Conservation (phyloP, 2,113 vertebrate species). For the Festucalex cinctus region DNA sequence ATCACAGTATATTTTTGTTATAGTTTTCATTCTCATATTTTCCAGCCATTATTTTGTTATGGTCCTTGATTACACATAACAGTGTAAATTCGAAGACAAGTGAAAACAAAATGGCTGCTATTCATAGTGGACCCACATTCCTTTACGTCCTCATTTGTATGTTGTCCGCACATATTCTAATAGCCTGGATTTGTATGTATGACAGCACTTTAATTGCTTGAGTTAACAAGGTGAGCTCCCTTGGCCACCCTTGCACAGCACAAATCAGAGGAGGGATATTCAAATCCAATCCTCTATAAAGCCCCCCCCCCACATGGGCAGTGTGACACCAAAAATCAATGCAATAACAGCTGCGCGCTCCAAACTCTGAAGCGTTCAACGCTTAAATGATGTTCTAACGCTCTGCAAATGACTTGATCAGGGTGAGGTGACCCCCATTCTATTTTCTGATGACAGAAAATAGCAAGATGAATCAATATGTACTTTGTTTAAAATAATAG, state of each 20-base stretch:
- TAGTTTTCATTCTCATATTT: not conserved
- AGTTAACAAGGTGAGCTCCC: conserved; percentile 72
- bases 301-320: conserved; percentile 59
- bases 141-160: conserved; percentile 54
- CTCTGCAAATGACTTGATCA: conserved; percentile 51
- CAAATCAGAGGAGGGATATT: conserved; percentile 60
- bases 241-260: conserved; percentile 50
- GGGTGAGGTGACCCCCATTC: conserved; percentile 53
- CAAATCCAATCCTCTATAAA: conserved; percentile 60
- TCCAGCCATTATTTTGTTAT: too few species aligned
- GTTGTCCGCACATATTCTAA: conserved; percentile 47
- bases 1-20: not conserved
- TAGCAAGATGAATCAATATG: not conserved
- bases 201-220: conserved; percentile 72
- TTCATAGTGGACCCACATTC: not conserved
- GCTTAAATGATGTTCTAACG: conserved; percentile 60
- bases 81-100: not conserved
- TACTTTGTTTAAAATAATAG: not conserved
- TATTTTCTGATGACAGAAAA: conserved; percentile 24
- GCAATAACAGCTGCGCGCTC: conserved; percentile 57
- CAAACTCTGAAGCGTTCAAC: conserved; percentile 54
- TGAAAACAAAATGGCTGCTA: conserved; percentile 7
- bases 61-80: not conserved
- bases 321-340: conserved; percentile 64
- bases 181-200: conserved; percentile 59